These are phyloP conservation scores for Drosophila lini DNA, from an alignment of 1,140 invertebrate species.

Conservation along the genomic window DNA sequence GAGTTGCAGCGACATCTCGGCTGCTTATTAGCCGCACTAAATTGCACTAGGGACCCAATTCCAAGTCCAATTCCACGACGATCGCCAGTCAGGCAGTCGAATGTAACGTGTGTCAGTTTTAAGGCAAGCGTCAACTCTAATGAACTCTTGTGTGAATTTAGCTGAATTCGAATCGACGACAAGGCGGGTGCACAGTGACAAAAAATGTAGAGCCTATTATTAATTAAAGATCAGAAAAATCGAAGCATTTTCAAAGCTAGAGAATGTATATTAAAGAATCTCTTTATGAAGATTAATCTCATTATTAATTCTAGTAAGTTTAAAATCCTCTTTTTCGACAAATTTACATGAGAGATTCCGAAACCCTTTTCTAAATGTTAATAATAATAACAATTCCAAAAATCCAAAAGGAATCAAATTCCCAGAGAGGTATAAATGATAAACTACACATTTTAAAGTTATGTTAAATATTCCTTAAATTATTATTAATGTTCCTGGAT, in stretches of 20 bases:
- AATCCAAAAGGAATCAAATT: no score
- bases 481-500: no score
- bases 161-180: constrained; percentile 54
- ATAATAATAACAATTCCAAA: background rate
- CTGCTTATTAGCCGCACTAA: constrained; percentile 81
- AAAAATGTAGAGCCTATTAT: constrained; percentile 2
- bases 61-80: constrained; percentile 42
- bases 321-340: background rate
- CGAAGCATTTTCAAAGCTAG: no score
- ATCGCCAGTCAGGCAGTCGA: constrained; percentile 52
- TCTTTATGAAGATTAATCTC: no score
- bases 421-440: background rate
- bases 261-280: no score
- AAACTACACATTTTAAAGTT: no score
- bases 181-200: constrained; percentile 19
- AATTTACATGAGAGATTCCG: background rate
- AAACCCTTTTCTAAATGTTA: background rate
- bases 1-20: constrained; percentile 73
- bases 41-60: constrained; percentile 83
- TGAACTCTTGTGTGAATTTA: constrained; percentile 84
- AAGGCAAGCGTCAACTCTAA: constrained; percentile 84
- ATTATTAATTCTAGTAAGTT: background rate
- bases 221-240: background rate
- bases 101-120: constrained; percentile 84
- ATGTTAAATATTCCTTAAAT: no score